phyloP scores from a whole-genome alignment of 2,888 invertebrate species.

The Hoplodrina ambigua region DNA sequence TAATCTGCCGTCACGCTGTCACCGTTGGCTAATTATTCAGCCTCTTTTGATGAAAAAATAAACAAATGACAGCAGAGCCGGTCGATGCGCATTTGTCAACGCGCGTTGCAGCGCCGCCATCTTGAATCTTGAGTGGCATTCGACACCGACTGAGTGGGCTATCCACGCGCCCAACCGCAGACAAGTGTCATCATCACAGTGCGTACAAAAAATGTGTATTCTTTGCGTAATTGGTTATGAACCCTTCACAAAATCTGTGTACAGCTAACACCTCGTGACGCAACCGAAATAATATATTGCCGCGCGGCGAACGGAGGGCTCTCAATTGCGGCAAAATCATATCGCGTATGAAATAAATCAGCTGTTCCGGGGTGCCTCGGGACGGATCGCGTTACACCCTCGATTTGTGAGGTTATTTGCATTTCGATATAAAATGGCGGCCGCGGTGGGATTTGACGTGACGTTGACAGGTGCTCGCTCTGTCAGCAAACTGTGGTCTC shows the following conservation, averaged over 20 bases:
- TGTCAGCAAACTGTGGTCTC: slow-evolving; percentile 71
- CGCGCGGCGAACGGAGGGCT: slow-evolving; percentile 70
- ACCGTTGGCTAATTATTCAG: slow-evolving; percentile 63
- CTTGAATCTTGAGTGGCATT: slow-evolving; percentile 81
- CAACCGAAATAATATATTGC: slow-evolving; percentile 69
- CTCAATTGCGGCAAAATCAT: slow-evolving; percentile 87
- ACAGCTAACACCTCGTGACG: slow-evolving; percentile 67
- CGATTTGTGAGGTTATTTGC: slow-evolving; percentile 86
- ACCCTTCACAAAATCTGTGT: slow-evolving; percentile 71
- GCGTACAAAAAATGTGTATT: slow-evolving; percentile 79
- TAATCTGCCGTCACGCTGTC: slow-evolving; percentile 59
- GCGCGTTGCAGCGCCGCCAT: slow-evolving; percentile 79
- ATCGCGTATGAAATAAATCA: slow-evolving; percentile 89
- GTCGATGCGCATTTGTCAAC: slow-evolving; percentile 80
- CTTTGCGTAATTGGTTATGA: slow-evolving; percentile 83
- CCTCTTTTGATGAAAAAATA: slow-evolving; percentile 59
- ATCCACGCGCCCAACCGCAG: slow-evolving; percentile 75
- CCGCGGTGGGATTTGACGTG: slow-evolving; percentile 82
- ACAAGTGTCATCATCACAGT: slow-evolving; percentile 75
- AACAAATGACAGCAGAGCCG: slow-evolving; percentile 60
- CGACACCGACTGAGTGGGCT: slow-evolving; percentile 85
- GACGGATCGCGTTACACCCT: slow-evolving; percentile 86
- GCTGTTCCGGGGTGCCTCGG: slow-evolving; percentile 79
- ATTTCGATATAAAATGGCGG: slow-evolving; percentile 86
- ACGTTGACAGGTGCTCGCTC: slow-evolving; percentile 84